A percentile compares a stretch with the other conserved stretches of the same genome.
Evolutionary conservation across 1,140 invertebrate species (phyloP).

Genomic region (Hyposmocoma kahamanoa): DNA sequence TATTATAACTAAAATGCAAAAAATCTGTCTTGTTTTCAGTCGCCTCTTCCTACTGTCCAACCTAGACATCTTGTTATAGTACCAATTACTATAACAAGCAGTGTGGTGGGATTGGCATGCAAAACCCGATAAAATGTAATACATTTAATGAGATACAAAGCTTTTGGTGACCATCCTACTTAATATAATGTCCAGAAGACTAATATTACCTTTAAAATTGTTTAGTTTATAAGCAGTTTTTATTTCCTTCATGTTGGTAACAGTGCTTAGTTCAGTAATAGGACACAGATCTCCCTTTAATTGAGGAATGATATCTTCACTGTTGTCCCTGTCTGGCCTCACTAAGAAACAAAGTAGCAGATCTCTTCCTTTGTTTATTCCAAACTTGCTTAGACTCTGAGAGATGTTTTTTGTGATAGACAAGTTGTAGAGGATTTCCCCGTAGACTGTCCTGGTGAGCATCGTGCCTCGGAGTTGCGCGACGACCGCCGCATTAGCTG

Average conservation of each 20-base stretch:
- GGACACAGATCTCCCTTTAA: constrained; percentile 71
- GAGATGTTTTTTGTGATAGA: constrained; percentile 81
- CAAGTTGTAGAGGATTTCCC: constrained; percentile 81
- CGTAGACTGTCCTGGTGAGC: constrained; percentile 77
- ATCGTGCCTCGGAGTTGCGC: constrained; percentile 68
- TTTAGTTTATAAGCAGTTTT: constrained; percentile 76
- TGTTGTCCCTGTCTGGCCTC: constrained; percentile 45
- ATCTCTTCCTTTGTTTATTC: constrained; percentile 74
- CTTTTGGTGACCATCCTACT: constrained; percentile 76
- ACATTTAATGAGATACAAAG: constrained; percentile 40
- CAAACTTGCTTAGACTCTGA: constrained; percentile 78
- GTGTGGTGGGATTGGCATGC: too few species aligned
- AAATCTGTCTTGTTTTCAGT: too few species aligned
- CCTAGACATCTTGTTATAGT: too few species aligned
- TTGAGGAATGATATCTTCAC: constrained; percentile 40
- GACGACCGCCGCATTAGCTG: constrained; percentile 79
- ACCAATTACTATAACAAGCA: too few species aligned
- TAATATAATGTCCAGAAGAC: constrained; percentile 74
- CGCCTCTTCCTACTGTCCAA: too few species aligned
- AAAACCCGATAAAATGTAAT: too few species aligned
- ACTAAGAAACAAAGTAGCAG: constrained; percentile 75
- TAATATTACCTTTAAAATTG: constrained; percentile 56
- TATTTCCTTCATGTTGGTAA: constrained; percentile 65
- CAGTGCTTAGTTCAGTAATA: constrained; percentile 59
- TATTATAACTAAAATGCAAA: too few species aligned